Base-by-base conservation (phyloP, 2,797 vertebrate genomes). In the Pseudocheirus occidentalis region DNA sequence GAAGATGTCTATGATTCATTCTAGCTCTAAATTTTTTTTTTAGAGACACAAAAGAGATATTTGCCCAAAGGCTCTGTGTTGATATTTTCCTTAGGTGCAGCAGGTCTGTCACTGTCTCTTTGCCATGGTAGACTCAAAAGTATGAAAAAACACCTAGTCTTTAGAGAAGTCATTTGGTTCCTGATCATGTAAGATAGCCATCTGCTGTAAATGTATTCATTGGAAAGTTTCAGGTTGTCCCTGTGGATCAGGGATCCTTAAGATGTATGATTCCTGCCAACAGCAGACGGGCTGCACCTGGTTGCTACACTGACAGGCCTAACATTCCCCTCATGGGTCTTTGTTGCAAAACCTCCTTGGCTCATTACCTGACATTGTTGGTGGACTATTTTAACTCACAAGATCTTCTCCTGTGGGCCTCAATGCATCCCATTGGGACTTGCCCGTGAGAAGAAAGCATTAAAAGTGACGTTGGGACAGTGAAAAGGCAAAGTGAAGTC, bases 321-420 rank as follows among this genome's bases (percentile, higher is more conserved):
- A 96, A 97, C 87, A 95, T 16, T 87, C 96, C 96, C 95, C 97
- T 97, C 97, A 95, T 81, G 90, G 13, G 28, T 90, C 95, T 66
- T 96, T 90, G 56, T 95, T 98, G 66, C 92, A 97, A 97, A 95
- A 97, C 66, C 34, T 95, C 94, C 94, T 96, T 96, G 95, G 90
- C 91, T 92, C 97, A 94, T 91, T 91, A 93, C 91, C 46, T 97
- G 95, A 97, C 93, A 96, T n/a, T 81, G 81, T 56, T 95, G 58
- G 96, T 29, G 34, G 90, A 90, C 96, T 95, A 62, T 96, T 95
- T 97, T 46, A 96, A 92, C 90, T 95, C 52, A 93, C 52, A 21
- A 90, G 13, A 93, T 90, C 52, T 93, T 92, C 57, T 62, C 24
- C 55, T 55, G 7, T 73, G 50, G 31, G 4, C 66, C 59, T 95